A percentile compares a stretch with the other conserved stretches of the same genome.
phyloP scores from a whole-genome alignment of 2,113 vertebrate genomes.

The Leiothrix lutea region DNA sequence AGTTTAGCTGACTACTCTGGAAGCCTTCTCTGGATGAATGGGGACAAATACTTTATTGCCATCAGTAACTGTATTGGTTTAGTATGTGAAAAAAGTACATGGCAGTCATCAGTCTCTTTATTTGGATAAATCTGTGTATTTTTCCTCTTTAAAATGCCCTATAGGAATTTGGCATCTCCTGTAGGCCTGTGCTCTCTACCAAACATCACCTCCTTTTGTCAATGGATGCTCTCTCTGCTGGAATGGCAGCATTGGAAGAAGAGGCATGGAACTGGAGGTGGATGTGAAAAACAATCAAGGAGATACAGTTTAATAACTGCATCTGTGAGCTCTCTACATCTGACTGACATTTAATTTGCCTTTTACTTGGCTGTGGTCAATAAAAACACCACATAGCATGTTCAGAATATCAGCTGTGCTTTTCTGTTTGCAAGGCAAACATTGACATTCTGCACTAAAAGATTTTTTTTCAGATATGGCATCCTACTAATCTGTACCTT shows the following conservation, averaged over 20 bases:
- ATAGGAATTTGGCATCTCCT: background rate
- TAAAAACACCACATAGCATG: background rate
- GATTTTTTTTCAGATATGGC: background rate
- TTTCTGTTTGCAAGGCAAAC: background rate
- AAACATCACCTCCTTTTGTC: background rate
- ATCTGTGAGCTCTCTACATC: background rate
- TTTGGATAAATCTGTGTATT: background rate
- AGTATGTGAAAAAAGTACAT: background rate
- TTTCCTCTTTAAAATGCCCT: background rate
- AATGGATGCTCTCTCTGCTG: background rate
- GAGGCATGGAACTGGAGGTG: background rate
- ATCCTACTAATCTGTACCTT: background rate
- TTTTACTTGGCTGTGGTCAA: background rate
- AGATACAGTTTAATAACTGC: background rate
- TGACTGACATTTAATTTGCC: background rate
- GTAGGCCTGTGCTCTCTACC: background rate
- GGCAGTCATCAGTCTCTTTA: background rate
- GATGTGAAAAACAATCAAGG: background rate
- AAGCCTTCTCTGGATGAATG: background rate
- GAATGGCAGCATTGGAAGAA: background rate
- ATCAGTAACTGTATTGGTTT: background rate
- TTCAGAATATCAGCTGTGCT: background rate
- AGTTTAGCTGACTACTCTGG: background rate
- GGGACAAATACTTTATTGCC: background rate
- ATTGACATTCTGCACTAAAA: background rate